Percentiles rank a stretch among this genome's conserved stretches.
Evolutionary conservation across 2,797 vertebrate genomes (phyloP).

Genomic region (Simalia tracyae): DNA sequence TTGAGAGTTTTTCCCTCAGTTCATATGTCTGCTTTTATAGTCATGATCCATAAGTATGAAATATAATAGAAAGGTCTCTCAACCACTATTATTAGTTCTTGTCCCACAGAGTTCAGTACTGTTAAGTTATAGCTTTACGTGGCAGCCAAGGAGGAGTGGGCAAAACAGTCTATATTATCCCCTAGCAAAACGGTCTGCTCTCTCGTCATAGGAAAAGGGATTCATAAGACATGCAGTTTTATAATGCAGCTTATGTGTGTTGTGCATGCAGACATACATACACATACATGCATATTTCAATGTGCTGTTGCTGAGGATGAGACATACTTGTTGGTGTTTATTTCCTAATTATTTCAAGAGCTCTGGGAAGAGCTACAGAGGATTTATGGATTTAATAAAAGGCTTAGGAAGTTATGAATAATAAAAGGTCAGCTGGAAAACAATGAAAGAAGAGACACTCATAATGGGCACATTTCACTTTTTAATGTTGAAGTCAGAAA

Average conservation of each 20-base stretch:
- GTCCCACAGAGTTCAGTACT: constrained; percentile 37
- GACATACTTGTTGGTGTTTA: constrained; percentile 34
- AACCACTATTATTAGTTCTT: constrained; percentile 34
- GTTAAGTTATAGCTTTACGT: not conserved
- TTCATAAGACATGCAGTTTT: constrained; percentile 2
- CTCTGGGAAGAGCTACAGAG: constrained; percentile 8
- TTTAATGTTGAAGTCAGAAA: not conserved
- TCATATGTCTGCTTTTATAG: constrained; percentile 26
- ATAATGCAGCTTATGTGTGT: not conserved
- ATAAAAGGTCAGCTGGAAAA: constrained; percentile 22
- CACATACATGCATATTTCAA: not conserved
- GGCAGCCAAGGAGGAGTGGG: not conserved
- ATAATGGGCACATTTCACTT: not conserved
- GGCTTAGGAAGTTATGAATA: constrained; percentile 29
- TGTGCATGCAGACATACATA: not conserved
- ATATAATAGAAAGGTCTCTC: constrained; percentile 41
- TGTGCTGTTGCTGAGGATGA: not conserved
- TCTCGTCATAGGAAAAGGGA: not conserved
- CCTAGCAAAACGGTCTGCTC: rapidly evolving
- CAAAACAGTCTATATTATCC: not conserved
- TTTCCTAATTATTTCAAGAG: constrained; percentile 37
- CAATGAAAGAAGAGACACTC: not conserved
- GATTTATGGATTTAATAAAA: constrained; percentile 39
- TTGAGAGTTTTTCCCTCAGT: constrained; percentile 20
- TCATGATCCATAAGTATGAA: constrained; percentile 13